Percentiles rank a stretch among this genome's conserved stretches.
phyloP scores from a whole-genome alignment of 2,888 invertebrate species.

The Callinectes sapidus region DNA sequence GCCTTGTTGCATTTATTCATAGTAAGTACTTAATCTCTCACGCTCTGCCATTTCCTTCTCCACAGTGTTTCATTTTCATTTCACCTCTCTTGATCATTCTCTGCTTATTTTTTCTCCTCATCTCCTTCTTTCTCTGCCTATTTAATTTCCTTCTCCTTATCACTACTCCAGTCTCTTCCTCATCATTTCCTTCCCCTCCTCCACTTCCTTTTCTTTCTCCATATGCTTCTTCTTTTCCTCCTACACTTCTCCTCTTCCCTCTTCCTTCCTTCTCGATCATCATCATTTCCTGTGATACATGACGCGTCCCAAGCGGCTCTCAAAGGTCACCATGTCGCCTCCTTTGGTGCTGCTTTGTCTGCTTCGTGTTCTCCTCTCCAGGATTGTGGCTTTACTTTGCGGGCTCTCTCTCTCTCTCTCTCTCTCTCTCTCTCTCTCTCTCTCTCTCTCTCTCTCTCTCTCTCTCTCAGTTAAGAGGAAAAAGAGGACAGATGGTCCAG shows the following conservation, averaged over 20 bases:
- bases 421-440: neutral
- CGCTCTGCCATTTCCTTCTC: no score
- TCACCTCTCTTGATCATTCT: no score
- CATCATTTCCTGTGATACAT: neutral
- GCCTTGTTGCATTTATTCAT: no score
- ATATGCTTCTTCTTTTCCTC: neutral
- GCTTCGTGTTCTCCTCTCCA: neutral
- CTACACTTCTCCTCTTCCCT: neutral
- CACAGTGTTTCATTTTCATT: no score
- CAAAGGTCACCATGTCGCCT: neutral
- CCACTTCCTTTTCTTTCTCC: neutral
- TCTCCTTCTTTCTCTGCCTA: no score
- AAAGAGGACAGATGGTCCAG: no score
- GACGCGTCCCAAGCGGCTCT: neutral
- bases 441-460: no score
- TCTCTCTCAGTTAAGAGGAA: no score
- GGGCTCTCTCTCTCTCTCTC: neutral
- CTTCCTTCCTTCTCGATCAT: neutral
- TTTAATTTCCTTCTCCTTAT: no score
- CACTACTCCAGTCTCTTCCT: neutral
- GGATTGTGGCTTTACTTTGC: neutral
- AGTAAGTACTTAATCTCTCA: no score
- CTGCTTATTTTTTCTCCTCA: no score
- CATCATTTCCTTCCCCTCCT: neutral
- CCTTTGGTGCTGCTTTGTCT: neutral